Evolutionary conservation across 2,888 invertebrate genomes (phyloP).

Genomic region (Neelides folsomi): DNA sequence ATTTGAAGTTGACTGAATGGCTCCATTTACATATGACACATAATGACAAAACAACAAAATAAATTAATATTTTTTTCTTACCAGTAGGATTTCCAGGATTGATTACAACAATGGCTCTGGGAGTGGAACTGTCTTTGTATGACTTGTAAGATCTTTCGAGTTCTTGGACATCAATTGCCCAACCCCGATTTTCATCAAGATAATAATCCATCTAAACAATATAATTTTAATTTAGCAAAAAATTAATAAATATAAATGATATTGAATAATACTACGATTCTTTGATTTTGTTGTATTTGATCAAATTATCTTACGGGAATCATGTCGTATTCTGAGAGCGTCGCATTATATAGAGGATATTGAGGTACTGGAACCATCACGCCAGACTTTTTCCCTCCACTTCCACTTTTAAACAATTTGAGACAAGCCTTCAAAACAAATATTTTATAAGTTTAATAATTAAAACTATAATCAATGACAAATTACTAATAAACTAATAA

Average conservation of each 20-base stretch:
- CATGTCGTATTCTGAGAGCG: slow-evolving; percentile 82
- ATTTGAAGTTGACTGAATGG: too few relatives aligned
- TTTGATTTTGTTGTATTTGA: slow-evolving; percentile 22
- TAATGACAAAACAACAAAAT: too few relatives aligned
- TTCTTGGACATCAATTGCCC: slow-evolving; percentile 69
- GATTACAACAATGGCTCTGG: slow-evolving; percentile 81
- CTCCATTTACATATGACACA: too few relatives aligned
- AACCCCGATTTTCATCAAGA: slow-evolving; percentile 72
- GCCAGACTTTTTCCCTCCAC: slow-evolving; percentile 53
- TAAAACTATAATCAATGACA: background rate
- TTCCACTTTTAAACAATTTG: slow-evolving; percentile 51
- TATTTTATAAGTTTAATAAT: background rate
- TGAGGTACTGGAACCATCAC: slow-evolving; percentile 97
- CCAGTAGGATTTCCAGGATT: slow-evolving; percentile 99
- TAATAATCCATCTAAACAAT: slow-evolving; percentile 65
- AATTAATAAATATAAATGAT: too few relatives aligned
- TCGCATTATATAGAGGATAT: slow-evolving; percentile 94
- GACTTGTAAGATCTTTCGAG: slow-evolving; percentile 61
- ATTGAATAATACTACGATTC: too few relatives aligned
- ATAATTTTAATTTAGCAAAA: background rate
- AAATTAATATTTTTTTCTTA: slow-evolving; percentile 46
- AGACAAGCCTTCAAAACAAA: slow-evolving; percentile 47
- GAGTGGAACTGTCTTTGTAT: slow-evolving; percentile 48
- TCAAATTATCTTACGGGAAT: too few relatives aligned
- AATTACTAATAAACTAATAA: background rate